Conservation (phyloP, 1,140 invertebrate species). For the Argopecten irradians region DNA sequence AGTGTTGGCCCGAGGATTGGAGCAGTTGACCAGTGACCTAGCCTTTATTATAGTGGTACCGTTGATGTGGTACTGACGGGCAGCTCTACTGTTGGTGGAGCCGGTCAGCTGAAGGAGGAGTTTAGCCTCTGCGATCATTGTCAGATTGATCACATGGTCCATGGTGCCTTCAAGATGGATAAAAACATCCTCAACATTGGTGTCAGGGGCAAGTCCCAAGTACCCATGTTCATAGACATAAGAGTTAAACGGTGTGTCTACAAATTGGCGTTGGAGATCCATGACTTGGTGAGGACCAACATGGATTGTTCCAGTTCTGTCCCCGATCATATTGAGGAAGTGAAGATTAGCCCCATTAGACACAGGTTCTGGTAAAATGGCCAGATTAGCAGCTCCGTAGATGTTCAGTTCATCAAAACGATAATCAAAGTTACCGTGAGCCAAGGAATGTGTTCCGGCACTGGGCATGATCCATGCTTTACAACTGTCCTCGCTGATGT, state of each 20-base stretch:
- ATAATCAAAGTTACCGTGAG: conserved; percentile 57
- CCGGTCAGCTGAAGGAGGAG: conserved; percentile 63
- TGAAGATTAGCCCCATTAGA: conserved; percentile 55
- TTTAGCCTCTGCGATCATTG: conserved; percentile 61
- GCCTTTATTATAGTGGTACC: conserved; percentile 66
- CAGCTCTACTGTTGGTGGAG: conserved; percentile 56
- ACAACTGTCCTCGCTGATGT: conserved; percentile 63
- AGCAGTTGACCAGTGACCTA: conserved; percentile 62
- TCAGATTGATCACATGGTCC: conserved; percentile 66
- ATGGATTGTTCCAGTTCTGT: conserved; percentile 63
- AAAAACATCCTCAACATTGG: conserved; percentile 64
- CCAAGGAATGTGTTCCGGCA: conserved; percentile 57
- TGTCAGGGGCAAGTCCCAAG: conserved; percentile 66
- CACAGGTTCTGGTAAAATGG: conserved; percentile 57
- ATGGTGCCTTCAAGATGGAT: conserved; percentile 64
- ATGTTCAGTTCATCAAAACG: conserved; percentile 67
- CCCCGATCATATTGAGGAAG: conserved; percentile 69
- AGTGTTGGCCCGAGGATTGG: conserved; percentile 60
- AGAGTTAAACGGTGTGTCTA: conserved; percentile 68
- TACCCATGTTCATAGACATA: conserved; percentile 66
- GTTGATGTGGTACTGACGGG: conserved; percentile 60
- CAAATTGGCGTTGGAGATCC: conserved; percentile 59
- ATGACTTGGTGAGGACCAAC: conserved; percentile 64
- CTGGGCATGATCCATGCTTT: conserved; percentile 68
- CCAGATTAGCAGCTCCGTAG: conserved; percentile 67